phyloP scores from a whole-genome alignment of 2,797 vertebrate genomes.

The Myiotriccus ornatus region DNA sequence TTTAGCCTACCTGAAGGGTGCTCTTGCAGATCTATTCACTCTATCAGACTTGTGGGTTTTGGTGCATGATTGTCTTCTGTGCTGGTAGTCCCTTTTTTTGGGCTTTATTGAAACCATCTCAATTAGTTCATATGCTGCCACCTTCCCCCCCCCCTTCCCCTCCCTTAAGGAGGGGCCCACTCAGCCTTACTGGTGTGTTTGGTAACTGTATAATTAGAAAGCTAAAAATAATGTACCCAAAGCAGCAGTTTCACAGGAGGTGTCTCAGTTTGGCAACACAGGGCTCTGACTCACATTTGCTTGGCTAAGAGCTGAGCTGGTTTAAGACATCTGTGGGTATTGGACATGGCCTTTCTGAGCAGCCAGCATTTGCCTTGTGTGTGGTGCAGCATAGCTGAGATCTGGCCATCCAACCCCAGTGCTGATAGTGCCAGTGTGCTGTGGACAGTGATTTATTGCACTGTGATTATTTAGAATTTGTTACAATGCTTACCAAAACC shows the following conservation, averaged over 20 bases:
- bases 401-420: neutral
- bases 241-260: conserved; percentile 7
- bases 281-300: neutral
- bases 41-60: neutral
- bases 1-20: neutral
- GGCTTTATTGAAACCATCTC: neutral
- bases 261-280: neutral
- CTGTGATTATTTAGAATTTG: neutral
- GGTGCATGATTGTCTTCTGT: neutral
- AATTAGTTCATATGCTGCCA: neutral
- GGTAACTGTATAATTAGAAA: conserved; percentile 32
- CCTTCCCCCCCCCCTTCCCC: fast-evolving
- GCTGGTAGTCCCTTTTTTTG: neutral
- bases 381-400: neutral
- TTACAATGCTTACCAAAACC: neutral
- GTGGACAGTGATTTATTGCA: neutral
- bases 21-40: neutral
- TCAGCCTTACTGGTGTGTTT: conserved; percentile 7
- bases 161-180: neutral
- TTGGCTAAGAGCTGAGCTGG: fast-evolving
- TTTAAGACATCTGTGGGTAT: neutral
- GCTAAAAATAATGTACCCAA: conserved; percentile 5
- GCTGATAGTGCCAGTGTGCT: neutral
- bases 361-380: fast-evolving
- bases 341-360: neutral